phyloP scores from a whole-genome alignment of 2,113 vertebrate species.

The Menura novaehollandiae region DNA sequence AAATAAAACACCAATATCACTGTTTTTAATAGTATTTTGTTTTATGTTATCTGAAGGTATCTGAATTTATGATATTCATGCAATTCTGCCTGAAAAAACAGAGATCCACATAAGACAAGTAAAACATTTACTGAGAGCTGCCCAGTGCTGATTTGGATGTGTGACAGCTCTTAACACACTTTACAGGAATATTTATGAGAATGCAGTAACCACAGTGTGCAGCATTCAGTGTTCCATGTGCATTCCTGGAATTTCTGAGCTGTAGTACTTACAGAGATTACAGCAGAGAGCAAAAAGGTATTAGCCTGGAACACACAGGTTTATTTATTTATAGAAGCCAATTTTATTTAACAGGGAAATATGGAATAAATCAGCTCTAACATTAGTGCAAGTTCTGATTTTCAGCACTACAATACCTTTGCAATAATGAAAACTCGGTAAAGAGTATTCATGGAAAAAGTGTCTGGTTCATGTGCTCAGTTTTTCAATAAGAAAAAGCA shows the following conservation, averaged over 20 bases:
- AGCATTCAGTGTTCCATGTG: neutral
- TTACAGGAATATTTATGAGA: neutral
- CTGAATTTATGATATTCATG: neutral
- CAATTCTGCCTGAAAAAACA: neutral
- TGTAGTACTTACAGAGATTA: neutral
- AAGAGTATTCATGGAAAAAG: neutral
- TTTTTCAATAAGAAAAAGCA: neutral
- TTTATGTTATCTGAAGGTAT: neutral
- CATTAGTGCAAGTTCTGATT: neutral
- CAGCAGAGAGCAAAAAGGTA: neutral
- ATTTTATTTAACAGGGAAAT: neutral
- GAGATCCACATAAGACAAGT: neutral
- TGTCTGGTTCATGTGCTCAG: neutral
- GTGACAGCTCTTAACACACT: neutral
- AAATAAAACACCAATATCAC: neutral
- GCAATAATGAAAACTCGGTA: neutral
- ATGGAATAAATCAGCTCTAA: neutral
- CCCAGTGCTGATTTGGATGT: neutral
- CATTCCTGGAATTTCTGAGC: neutral
- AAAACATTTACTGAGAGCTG: neutral
- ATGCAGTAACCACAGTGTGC: neutral
- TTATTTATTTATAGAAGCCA: neutral
- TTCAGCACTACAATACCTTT: neutral
- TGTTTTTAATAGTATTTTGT: neutral
- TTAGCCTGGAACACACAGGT: neutral